Evolutionary conservation across 2,113 vertebrate genomes (phyloP).

Genomic region (Seriola aureovittata): DNA sequence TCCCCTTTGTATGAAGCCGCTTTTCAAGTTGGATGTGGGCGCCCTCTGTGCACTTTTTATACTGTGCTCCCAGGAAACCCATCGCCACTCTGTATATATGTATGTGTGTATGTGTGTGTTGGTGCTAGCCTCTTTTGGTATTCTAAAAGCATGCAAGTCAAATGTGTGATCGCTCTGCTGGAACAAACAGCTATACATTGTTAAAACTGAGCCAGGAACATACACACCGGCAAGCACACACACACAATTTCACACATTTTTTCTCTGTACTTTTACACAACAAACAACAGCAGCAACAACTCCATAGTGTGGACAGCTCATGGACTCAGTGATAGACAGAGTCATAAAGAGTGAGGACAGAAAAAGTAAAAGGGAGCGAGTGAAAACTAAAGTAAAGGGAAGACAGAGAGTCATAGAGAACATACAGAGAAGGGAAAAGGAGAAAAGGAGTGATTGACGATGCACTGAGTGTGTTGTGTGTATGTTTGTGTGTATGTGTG

Average conservation of each 20-base stretch:
- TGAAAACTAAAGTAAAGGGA: slow-evolving; percentile 24
- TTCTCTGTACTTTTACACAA: slow-evolving; percentile 10
- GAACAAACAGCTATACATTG: slow-evolving; percentile 61
- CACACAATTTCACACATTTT: slow-evolving; percentile 14
- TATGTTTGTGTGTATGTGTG: too few relatives aligned
- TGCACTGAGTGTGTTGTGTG: slow-evolving; percentile 4
- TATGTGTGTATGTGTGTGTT: background rate
- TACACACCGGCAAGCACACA: slow-evolving; percentile 5
- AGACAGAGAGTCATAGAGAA: slow-evolving; percentile 54
- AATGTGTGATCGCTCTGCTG: slow-evolving; percentile 38
- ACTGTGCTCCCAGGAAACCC: slow-evolving; percentile 57
- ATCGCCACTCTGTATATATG: slow-evolving; percentile 1
- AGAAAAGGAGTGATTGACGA: slow-evolving; percentile 69
- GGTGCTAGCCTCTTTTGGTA: slow-evolving; percentile 41
- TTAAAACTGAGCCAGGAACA: slow-evolving; percentile 44
- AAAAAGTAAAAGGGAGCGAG: slow-evolving; percentile 3
- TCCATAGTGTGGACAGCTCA: slow-evolving; percentile 6
- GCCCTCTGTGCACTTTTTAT: slow-evolving; percentile 64
- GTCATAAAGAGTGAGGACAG: background rate
- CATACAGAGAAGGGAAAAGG: slow-evolving; percentile 13
- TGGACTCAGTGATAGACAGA: slow-evolving; percentile 2
- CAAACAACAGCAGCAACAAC: slow-evolving; percentile 2
- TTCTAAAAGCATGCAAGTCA: slow-evolving; percentile 41
- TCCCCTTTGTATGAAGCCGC: slow-evolving; percentile 59
- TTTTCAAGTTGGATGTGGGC: slow-evolving; percentile 67